Conservation (phyloP, 2,888 invertebrate species). For the Helicoverpa assulta region DNA sequence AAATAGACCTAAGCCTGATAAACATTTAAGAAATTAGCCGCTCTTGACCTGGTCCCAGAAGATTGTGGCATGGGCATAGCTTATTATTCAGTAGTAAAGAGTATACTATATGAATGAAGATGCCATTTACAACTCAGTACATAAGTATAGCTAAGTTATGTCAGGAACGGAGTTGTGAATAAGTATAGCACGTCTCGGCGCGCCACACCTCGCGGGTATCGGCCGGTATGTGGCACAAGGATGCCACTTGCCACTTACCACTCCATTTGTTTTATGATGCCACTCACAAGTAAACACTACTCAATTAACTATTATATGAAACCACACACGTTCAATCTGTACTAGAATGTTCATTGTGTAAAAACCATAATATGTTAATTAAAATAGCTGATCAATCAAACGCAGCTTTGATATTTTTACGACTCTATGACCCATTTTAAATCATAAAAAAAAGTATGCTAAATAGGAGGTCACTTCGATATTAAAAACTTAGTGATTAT, state of each 20-base stretch:
- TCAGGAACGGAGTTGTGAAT: background rate
- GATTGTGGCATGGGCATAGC: too few relatives aligned
- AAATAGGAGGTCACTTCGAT: conserved; percentile 21
- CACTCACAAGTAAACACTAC: background rate
- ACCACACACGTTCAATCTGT: background rate
- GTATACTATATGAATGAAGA: too few relatives aligned
- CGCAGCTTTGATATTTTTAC: conserved; percentile 14
- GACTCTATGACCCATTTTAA: conserved; percentile 31
- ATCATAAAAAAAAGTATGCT: conserved; percentile 7
- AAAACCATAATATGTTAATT: conserved; percentile 7
- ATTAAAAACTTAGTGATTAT: conserved; percentile 16
- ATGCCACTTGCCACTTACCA: conserved; percentile 22
- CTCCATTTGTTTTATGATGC: conserved; percentile 7
- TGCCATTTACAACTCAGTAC: too few relatives aligned
- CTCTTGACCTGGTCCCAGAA: too few relatives aligned
- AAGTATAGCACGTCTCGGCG: conserved; percentile 4
- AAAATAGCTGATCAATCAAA: conserved; percentile 22
- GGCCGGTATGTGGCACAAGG: conserved; percentile 49
- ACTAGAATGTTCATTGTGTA: background rate
- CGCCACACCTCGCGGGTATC: conserved; percentile 24
- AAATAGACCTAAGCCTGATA: too few relatives aligned
- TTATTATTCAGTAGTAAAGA: too few relatives aligned
- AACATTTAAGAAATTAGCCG: too few relatives aligned
- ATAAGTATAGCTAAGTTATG: too few relatives aligned
- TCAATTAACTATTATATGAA: background rate